These are phyloP conservation scores for Danaus plexippus DNA, from an alignment of 1,140 invertebrate genomes.

Conservation along the genomic window DNA sequence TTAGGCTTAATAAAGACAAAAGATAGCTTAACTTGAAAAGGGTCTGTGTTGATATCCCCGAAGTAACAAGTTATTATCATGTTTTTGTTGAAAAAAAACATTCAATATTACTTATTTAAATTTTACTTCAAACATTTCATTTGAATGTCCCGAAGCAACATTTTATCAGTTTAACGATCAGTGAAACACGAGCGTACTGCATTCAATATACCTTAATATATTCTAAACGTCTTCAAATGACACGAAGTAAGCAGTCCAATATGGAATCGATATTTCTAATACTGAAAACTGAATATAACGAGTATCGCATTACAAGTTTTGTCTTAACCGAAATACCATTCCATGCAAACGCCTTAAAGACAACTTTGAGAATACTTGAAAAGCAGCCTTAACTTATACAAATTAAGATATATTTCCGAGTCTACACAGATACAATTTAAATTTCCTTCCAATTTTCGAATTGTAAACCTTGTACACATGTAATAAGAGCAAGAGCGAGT, in stretches of 20 bases:
- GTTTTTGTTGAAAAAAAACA: no score
- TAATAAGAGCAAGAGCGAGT: background rate
- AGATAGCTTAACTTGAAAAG: no score
- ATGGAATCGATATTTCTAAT: constrained; percentile 21
- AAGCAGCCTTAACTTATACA: background rate
- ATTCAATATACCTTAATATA: no score
- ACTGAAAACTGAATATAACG: constrained; percentile 26
- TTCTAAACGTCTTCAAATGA: background rate
- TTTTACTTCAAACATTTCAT: no score
- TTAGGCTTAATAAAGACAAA: no score
- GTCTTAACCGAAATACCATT: constrained; percentile 19
- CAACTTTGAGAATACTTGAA: background rate
- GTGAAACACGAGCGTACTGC: no score
- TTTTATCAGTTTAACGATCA: no score
- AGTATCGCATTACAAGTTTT: constrained; percentile 28
- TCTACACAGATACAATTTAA: background rate
- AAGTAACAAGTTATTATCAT: no score
- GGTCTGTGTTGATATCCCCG: no score
- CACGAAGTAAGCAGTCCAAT: constrained; percentile 7
- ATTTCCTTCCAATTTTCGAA: background rate
- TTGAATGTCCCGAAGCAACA: no score
- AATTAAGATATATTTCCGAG: background rate
- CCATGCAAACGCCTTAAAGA: constrained; percentile 9
- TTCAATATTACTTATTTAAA: no score
- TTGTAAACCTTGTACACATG: background rate